Evolutionary conservation across 1,140 invertebrate species (phyloP), one percentile per base, ranked within the genome.

Genomic region (Brachionus paranguensis): DNA sequence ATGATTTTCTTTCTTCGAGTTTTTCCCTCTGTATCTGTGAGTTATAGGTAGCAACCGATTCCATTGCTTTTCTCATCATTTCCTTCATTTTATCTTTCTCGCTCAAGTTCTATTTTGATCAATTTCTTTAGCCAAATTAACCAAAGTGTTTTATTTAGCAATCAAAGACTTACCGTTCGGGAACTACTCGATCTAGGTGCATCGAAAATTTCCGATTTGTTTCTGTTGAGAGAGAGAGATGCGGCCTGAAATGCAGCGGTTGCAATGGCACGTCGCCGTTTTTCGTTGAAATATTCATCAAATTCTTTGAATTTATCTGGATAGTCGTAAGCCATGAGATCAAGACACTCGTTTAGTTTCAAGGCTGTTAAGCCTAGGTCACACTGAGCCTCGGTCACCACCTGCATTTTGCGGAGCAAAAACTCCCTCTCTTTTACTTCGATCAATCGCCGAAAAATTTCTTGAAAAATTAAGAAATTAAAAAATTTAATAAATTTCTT

Each of bases 291-390:
- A 68, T 45, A 64, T 12, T 72, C 70, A 24, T 72, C 96, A 85
- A 70, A 86, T 85, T 89, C 89, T 85, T 87, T 94, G 88, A 96
- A 98, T 88, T 97, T 97, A 68, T 94, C 93, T 47, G 94, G 95
- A 90, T 96, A 98, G 89, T 98, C 96, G 72, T 93, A 93, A 85
- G 93, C 93, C 95, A 98, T 96, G 43, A 98, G 93, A 87, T 98
- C 96, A 85, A 96, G 89, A 27, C 98, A 94, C 89, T 98, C 96
- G 37, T 94, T 93, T 86, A 94, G 95, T 85, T 93, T 93, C 5
- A 98, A 92, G 4, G 95, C 95, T 14, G 96, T 97, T 84, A 98
- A 91, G 86, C 96, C 94, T 88, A 96, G 91, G 90, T 97, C 95
- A 90, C 95, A 96, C 89, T 97, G 94, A 24, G 93, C 93, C 89